These are phyloP conservation scores for Ophiothrix spiculata DNA, from an alignment of 35 echinoderm and acorn worm species.

Conservation along the genomic window DNA sequence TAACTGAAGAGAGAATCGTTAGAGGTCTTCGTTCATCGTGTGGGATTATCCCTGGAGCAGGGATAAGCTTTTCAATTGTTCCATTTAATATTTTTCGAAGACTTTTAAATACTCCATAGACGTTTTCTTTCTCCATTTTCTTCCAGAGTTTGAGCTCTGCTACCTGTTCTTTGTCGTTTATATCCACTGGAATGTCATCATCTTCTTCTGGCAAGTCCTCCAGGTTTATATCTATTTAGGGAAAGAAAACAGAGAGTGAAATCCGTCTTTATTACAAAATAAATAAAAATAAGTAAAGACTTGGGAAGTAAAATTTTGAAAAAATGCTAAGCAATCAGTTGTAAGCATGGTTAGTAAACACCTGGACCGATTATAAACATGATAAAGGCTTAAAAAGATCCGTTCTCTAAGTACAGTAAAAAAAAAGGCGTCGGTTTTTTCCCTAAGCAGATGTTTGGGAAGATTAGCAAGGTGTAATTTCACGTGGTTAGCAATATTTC, in stretches of 20 bases:
- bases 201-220: neutral
- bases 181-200: neutral
- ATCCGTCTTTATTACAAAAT: too few species aligned
- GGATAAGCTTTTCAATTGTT: neutral
- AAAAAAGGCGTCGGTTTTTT: too few species aligned
- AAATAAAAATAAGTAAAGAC: neutral
- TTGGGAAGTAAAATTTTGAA: neutral
- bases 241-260: neutral
- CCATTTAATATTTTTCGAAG: neutral
- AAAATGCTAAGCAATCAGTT: neutral
- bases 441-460: too few species aligned
- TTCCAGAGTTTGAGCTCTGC: neutral
- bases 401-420: too few species aligned
- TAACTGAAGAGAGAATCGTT: slow-evolving; percentile 8
- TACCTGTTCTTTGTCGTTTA: neutral
- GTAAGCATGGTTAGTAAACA: too few species aligned
- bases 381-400: too few species aligned
- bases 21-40: neutral
- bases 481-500: too few species aligned
- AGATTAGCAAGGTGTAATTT: too few species aligned
- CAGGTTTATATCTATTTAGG: neutral
- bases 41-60: neutral
- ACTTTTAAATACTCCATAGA: neutral
- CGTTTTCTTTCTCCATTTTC: neutral
- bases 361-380: too few species aligned